These are phyloP conservation scores for Caenorhabditis doughertyi DNA, from an alignment of 2,888 invertebrate species.

Conservation along the genomic window DNA sequence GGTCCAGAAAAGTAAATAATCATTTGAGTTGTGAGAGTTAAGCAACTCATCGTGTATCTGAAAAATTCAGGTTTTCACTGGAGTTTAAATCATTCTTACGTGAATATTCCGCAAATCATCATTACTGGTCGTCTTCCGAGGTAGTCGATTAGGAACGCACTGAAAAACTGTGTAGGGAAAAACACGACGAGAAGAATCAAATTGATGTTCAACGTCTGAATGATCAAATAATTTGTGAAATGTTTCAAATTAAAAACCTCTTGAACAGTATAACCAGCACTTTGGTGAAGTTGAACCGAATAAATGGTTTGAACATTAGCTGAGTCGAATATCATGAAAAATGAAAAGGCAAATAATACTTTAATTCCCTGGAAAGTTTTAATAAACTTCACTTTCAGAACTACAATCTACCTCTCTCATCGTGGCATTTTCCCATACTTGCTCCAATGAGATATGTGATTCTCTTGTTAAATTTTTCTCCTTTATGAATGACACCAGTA, in stretches of 20 bases:
- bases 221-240: neutral
- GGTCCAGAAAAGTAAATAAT: neutral
- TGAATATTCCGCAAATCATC: slow-evolving; percentile 13
- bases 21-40: neutral
- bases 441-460: neutral
- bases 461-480: slow-evolving; percentile 17
- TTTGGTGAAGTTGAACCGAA: neutral
- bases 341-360: neutral
- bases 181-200: slow-evolving; percentile 44
- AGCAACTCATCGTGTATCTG: neutral
- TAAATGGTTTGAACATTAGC: neutral
- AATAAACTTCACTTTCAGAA: neutral
- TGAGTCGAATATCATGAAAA: neutral
- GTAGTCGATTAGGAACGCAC: slow-evolving; percentile 57
- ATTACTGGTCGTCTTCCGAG: slow-evolving; percentile 59
- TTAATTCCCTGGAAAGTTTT: neutral
- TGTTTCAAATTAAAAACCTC: neutral
- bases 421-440: slow-evolving; percentile 28
- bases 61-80: neutral
- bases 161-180: slow-evolving; percentile 51
- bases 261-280: slow-evolving; percentile 15
- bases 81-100: neutral
- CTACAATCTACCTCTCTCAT: slow-evolving; percentile 6
- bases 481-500: neutral
- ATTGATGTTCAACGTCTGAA: slow-evolving; percentile 54